Conservation (phyloP, 2,888 invertebrate species). For the Tyria jacobaeae region DNA sequence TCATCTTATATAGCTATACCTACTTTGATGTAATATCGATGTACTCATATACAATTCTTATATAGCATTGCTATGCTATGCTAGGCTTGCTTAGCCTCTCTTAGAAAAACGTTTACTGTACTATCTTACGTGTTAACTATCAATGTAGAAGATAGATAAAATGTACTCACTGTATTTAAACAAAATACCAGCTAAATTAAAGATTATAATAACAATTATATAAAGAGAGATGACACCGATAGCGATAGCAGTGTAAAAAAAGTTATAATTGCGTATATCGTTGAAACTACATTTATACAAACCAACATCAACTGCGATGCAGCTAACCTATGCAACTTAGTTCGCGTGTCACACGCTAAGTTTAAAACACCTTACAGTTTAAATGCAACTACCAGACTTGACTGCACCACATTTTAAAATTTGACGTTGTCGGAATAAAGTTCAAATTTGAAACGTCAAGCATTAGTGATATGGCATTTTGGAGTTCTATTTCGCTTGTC, state of each 20-base stretch:
- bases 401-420: slow-evolving; percentile 24
- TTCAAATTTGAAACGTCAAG: slow-evolving; percentile 20
- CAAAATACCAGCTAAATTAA: not conserved
- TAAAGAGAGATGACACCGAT: slow-evolving; percentile 14
- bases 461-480: slow-evolving; percentile 31
- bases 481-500: slow-evolving; percentile 39
- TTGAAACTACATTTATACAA: slow-evolving; percentile 71
- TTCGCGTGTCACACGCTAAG: slow-evolving; percentile 79
- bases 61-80: too few relatives aligned
- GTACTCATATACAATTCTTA: too few relatives aligned
- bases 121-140: not conserved
- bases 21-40: too few relatives aligned
- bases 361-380: slow-evolving; percentile 34
- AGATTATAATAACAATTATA: not conserved
- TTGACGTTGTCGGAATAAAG: not conserved
- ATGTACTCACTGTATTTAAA: not conserved
- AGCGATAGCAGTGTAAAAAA: slow-evolving; percentile 34
- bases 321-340: slow-evolving; percentile 73
- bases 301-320: slow-evolving; percentile 70
- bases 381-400: slow-evolving; percentile 32
- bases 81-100: not conserved
- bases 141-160: not conserved
- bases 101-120: not conserved
- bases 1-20: too few relatives aligned
- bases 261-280: slow-evolving; percentile 69